phyloP scores from a whole-genome alignment of 1,140 invertebrate genomes.

The Cherax quadricarinatus region DNA sequence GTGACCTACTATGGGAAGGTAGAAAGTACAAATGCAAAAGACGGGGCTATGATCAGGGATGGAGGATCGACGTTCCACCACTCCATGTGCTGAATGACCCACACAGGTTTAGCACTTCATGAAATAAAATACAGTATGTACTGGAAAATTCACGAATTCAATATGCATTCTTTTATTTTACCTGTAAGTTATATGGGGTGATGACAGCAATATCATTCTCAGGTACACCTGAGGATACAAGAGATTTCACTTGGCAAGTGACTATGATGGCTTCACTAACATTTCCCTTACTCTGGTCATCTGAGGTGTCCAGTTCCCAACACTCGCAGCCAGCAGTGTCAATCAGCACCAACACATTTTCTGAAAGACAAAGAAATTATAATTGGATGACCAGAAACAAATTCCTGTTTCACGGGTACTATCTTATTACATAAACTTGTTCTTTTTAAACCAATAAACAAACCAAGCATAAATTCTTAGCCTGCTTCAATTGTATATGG shows the following conservation, averaged over 20 bases:
- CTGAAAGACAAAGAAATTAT: slow-evolving; percentile 6
- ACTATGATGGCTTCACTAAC: slow-evolving; percentile 40
- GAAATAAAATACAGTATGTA: too few relatives aligned
- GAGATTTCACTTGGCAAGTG: neutral
- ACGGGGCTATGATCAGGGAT: too few relatives aligned
- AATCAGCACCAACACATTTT: slow-evolving; percentile 25
- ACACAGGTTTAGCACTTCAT: too few relatives aligned
- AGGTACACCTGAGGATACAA: slow-evolving; percentile 28
- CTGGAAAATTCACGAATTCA: too few relatives aligned
- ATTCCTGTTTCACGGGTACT: neutral
- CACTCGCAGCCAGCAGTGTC: slow-evolving; percentile 58
- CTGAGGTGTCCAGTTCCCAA: slow-evolving; percentile 40
- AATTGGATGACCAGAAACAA: neutral
- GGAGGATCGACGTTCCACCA: too few relatives aligned
- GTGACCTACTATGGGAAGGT: too few relatives aligned
- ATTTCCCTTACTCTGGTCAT: slow-evolving; percentile 56
- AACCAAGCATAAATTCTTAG: too few relatives aligned
- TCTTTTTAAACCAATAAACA: neutral
- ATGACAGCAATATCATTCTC: slow-evolving; percentile 48
- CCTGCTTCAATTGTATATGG: too few relatives aligned
- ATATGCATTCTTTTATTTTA: neutral
- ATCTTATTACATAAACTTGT: neutral
- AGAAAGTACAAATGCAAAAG: too few relatives aligned
- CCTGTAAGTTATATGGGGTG: slow-evolving; percentile 55
- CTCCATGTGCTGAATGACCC: too few relatives aligned